phyloP scores from a whole-genome alignment of 2,113 vertebrate species.

The Misgurnus anguillicaudatus region DNA sequence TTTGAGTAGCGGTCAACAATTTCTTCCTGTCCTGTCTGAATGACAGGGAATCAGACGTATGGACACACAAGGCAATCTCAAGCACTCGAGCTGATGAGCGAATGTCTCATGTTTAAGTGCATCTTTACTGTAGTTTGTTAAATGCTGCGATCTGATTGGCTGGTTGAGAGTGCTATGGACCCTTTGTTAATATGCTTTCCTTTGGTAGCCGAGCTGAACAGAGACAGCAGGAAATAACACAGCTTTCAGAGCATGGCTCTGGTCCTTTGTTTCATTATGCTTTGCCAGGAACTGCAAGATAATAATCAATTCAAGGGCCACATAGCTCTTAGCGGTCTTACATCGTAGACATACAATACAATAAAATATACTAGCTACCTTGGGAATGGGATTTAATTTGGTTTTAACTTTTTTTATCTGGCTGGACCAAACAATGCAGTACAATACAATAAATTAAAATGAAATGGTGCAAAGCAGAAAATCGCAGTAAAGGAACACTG shows the following conservation, averaged over 20 bases:
- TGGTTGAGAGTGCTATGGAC: conserved; percentile 46
- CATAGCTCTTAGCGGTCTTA: conserved; percentile 7
- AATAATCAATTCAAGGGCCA: neutral
- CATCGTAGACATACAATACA: conserved; percentile 3
- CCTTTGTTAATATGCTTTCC: conserved; percentile 46
- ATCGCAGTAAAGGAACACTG: neutral
- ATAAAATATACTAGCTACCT: conserved; percentile 2
- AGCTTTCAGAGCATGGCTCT: conserved; percentile 15
- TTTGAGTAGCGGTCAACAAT: neutral
- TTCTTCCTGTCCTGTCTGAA: neutral
- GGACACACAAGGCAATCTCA: neutral
- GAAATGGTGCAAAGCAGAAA: no score
- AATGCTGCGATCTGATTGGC: conserved; percentile 21
- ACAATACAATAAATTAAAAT: no score
- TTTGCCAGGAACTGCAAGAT: conserved; percentile 25
- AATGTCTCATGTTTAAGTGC: conserved; percentile 34
- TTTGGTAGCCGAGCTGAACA: conserved; percentile 38
- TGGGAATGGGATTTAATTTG: neutral
- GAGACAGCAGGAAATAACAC: conserved; percentile 58
- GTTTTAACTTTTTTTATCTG: no score
- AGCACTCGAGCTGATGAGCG: neutral
- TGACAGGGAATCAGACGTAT: conserved; percentile 5
- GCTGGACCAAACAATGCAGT: no score
- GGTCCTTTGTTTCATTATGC: conserved; percentile 41
- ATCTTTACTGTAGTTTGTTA: conserved; percentile 32